Evolutionary conservation across 1,140 invertebrate genomes (phyloP).

Genomic region (Lasaia peninsularis): DNA sequence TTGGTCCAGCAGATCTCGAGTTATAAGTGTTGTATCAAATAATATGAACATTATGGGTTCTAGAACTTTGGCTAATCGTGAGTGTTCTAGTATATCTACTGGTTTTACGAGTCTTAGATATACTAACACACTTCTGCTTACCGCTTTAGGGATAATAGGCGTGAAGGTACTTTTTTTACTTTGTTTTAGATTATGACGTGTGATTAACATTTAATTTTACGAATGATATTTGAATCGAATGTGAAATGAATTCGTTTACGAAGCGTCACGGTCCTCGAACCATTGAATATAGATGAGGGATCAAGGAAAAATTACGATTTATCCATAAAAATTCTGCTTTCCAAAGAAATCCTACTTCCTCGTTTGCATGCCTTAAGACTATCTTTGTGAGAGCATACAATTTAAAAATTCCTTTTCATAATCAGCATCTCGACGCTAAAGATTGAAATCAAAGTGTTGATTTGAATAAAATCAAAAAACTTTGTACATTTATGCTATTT

Average conservation of each 20-base stretch:
- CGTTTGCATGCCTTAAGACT: constrained; percentile 48
- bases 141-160: too few species aligned
- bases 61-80: too few species aligned
- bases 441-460: constrained; percentile 20
- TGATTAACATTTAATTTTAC: constrained; percentile 6
- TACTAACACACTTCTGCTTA: too few species aligned
- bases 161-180: too few species aligned
- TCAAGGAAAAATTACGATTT: constrained; percentile 66
- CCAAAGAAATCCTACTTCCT: constrained; percentile 53
- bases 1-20: too few species aligned
- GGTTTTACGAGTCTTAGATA: too few species aligned
- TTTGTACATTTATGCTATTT: background rate
- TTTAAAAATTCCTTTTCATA: constrained; percentile 8
- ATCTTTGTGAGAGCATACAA: constrained; percentile 8
- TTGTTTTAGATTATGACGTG: background rate
- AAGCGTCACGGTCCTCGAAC: constrained; percentile 58
- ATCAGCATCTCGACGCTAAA: background rate
- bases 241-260: constrained; percentile 65
- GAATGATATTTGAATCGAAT: background rate
- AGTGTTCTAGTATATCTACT: too few species aligned
- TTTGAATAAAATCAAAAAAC: constrained; percentile 39
- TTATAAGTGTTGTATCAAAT: too few species aligned
- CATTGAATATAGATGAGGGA: constrained; percentile 72
- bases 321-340: constrained; percentile 61
- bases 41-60: too few species aligned